A percentile compares a stretch with the other conserved stretches of the same genome.
phyloP scores from a whole-genome alignment of 2,113 vertebrate genomes.

The Nothoprocta pentlandii region DNA sequence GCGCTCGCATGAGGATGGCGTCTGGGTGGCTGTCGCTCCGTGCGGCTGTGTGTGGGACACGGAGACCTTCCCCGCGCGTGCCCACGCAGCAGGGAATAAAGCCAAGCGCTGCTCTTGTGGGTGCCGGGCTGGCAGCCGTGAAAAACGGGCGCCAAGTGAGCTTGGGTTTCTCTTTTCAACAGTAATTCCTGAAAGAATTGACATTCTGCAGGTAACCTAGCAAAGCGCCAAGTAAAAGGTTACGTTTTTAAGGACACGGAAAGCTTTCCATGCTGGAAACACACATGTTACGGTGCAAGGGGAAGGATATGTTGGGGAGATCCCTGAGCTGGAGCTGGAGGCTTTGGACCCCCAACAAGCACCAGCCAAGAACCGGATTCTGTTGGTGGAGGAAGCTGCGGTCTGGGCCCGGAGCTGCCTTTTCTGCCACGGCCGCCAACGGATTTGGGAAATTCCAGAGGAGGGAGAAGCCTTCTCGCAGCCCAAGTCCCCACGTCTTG shows the following conservation, averaged over 20 bases:
- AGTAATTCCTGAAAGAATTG: neutral
- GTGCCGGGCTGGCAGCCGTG: neutral
- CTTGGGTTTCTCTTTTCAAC: neutral
- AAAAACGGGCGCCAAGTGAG: neutral
- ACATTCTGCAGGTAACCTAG: neutral
- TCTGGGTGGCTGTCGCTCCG: neutral
- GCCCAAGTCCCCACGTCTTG: too few species aligned
- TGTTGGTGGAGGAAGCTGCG: neutral
- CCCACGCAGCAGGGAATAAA: neutral
- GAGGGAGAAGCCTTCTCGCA: neutral
- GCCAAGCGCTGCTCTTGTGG: neutral
- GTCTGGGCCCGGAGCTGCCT: rapidly evolving
- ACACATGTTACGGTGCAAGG: neutral
- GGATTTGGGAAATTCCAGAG: rapidly evolving
- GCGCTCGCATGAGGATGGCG: neutral
- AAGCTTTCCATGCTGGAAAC: rapidly evolving
- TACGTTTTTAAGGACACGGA: neutral
- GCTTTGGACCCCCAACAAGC: rapidly evolving
- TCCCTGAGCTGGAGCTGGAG: rapidly evolving
- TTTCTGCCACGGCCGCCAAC: rapidly evolving
- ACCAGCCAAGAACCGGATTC: neutral
- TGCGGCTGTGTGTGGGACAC: neutral
- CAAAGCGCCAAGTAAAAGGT: neutral
- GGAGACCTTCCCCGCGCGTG: neutral
- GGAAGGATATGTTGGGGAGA: neutral